Conservation (phyloP, 2,888 invertebrate species). For the Rambutsinella grinnellia region DNA sequence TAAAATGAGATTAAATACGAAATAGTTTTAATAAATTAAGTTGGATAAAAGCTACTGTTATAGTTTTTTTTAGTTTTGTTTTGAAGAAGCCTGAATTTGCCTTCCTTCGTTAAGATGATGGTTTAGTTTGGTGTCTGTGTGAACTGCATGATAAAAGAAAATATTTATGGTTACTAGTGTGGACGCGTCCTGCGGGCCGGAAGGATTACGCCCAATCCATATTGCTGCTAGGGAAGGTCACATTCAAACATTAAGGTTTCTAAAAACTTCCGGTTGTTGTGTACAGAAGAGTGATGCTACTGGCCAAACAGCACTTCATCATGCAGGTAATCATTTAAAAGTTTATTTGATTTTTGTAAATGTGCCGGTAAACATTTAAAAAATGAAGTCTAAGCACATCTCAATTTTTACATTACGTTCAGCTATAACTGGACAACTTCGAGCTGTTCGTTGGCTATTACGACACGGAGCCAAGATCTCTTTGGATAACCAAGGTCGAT, state of each 20-base stretch:
- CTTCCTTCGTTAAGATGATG: too few relatives aligned
- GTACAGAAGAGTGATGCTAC: slow-evolving; percentile 62
- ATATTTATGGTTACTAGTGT: slow-evolving; percentile 61
- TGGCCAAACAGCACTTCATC: slow-evolving; percentile 69
- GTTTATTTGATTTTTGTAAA: too few relatives aligned
- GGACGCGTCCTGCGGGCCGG: slow-evolving; percentile 69
- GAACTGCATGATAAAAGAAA: slow-evolving; percentile 14
- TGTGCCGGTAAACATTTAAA: too few relatives aligned
- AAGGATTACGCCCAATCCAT: slow-evolving; percentile 90
- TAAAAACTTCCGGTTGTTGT: slow-evolving; percentile 62
- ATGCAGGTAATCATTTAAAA: too few relatives aligned
- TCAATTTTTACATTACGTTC: too few relatives aligned
- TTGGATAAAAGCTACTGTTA: too few relatives aligned
- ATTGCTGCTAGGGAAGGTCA: slow-evolving; percentile 90
- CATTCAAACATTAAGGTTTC: slow-evolving; percentile 67
- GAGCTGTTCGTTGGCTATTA: slow-evolving; percentile 83
- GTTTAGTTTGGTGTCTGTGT: slow-evolving; percentile 28
- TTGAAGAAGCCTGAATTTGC: too few relatives aligned
- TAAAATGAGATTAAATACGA: too few relatives aligned
- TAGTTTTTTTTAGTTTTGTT: too few relatives aligned
- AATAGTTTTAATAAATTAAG: too few relatives aligned
- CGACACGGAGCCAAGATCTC: slow-evolving; percentile 85
- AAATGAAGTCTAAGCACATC: too few relatives aligned
- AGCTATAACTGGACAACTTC: slow-evolving; percentile 70
- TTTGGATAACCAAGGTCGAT: slow-evolving; percentile 88